A percentile compares a stretch with the other conserved stretches of the same genome.
These are phyloP conservation scores for Trissoscelio sp. DNA, from an alignment of 2,888 invertebrate genomes.

Conservation along the genomic window DNA sequence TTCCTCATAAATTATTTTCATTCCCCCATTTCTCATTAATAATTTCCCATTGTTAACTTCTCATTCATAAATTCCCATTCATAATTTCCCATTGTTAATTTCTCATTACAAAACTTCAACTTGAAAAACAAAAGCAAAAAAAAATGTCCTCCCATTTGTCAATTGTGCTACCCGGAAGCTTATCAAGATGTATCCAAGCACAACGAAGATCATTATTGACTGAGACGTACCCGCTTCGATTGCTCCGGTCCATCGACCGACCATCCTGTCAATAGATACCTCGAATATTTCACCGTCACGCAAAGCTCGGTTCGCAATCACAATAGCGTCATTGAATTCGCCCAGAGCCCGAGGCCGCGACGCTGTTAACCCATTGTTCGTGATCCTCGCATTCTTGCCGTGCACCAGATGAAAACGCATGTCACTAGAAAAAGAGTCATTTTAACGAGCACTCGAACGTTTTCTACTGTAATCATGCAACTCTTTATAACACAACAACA, in stretches of 20 bases:
- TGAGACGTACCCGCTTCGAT: conserved; percentile 89
- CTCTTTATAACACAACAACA: no score
- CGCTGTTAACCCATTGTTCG: conserved; percentile 93
- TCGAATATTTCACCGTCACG: conserved; percentile 96
- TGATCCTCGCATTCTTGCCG: conserved; percentile 94
- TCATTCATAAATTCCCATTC: no score
- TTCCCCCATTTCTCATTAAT: no score
- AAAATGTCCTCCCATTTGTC: background rate
- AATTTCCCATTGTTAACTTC: no score
- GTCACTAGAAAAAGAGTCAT: conserved; percentile 85
- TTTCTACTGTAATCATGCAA: background rate
- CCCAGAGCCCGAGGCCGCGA: conserved; percentile 93
- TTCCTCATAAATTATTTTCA: no score
- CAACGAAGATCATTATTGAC: conserved; percentile 22
- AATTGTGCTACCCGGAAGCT: conserved; percentile 13
- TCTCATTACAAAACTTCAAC: no score
- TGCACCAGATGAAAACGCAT: conserved; percentile 95
- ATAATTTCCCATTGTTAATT: no score
- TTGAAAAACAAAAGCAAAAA: background rate
- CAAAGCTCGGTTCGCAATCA: conserved; percentile 94
- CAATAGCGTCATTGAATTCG: conserved; percentile 97
- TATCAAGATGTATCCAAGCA: conserved; percentile 10
- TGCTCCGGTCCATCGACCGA: conserved; percentile 96
- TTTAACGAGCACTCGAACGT: conserved; percentile 19
- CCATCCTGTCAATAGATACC: conserved; percentile 94